Conservation (phyloP, 2,113 vertebrate species). For the Salvelinus alpinus region DNA sequence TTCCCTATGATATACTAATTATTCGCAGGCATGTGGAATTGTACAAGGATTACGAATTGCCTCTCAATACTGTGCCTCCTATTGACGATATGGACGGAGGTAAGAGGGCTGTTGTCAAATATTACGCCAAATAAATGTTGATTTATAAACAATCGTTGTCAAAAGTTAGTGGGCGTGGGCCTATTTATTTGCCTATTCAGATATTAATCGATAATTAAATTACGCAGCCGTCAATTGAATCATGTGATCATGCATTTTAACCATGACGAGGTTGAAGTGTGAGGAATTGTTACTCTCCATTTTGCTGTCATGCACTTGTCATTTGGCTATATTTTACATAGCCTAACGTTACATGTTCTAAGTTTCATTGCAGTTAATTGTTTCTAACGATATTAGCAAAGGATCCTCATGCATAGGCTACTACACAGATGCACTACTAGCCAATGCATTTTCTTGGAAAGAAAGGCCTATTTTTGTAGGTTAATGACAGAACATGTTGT, state of each 20-base stretch:
- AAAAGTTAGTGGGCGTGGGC: constrained; percentile 73
- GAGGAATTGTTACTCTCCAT: constrained; percentile 44
- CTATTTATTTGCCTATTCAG: constrained; percentile 38
- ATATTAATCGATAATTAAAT: constrained; percentile 69
- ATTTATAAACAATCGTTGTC: constrained; percentile 35
- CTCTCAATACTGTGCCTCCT: constrained; percentile 73
- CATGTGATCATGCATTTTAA: constrained; percentile 63
- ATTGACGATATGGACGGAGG: constrained; percentile 77
- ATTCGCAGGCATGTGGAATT: constrained; percentile 80
- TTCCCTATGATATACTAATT: constrained; percentile 67
- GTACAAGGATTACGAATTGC: constrained; percentile 73
- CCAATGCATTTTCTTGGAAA: not conserved
- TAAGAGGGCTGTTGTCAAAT: constrained; percentile 54
- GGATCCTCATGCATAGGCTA: not conserved
- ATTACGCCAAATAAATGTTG: constrained; percentile 24
- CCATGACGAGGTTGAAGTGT: constrained; percentile 59
- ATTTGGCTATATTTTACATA: not conserved
- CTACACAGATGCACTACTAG: not conserved
- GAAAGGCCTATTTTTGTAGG: not conserved
- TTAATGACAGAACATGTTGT: not conserved
- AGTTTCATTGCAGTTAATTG: constrained; percentile 43
- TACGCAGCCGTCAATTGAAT: constrained; percentile 58
- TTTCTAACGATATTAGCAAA: not conserved
- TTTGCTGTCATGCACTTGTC: constrained; percentile 22
- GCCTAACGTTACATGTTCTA: constrained; percentile 40